phyloP scores from a whole-genome alignment of 2,797 vertebrate species.

The Apogon talboti region DNA sequence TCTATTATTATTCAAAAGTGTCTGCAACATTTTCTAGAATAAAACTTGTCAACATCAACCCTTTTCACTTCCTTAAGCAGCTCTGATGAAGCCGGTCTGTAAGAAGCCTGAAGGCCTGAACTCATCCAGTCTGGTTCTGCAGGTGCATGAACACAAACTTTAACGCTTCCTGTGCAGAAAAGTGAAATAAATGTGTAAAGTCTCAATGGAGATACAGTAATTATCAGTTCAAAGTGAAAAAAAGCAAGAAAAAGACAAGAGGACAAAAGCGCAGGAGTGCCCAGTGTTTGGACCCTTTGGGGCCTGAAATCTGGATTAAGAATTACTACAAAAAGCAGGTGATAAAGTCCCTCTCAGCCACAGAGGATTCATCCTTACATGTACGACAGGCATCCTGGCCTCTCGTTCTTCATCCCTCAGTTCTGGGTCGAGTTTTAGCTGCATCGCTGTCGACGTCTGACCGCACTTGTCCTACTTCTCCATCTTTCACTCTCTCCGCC shows the following conservation, averaged over 20 bases:
- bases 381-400: conserved; percentile 46
- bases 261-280: conserved; percentile 39
- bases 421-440: conserved; percentile 45
- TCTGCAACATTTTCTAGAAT: conserved; percentile 3
- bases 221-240: conserved; percentile 12
- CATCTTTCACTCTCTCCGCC: conserved; percentile 67
- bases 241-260: conserved; percentile 19
- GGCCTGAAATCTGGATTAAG: conserved; percentile 53
- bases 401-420: conserved; percentile 45
- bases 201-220: conserved; percentile 18
- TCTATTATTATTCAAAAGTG: not conserved
- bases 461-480: conserved; percentile 73
- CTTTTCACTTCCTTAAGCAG: not conserved
- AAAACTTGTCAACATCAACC: conserved; percentile 8
- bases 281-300: conserved; percentile 41
- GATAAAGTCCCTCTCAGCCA: conserved; percentile 53
- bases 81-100: conserved; percentile 6
- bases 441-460: conserved; percentile 63
- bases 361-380: conserved; percentile 72
- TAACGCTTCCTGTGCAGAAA: conserved; percentile 23
- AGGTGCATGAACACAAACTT: conserved; percentile 3
- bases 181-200: conserved; percentile 10
- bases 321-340: conserved; percentile 47
- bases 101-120: conserved; percentile 49
- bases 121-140: conserved; percentile 23